Percentiles rank a stretch among this genome's conserved stretches.
phyloP scores from a whole-genome alignment of 2,113 vertebrate species.

The Coryphaenoides rupestris region DNA sequence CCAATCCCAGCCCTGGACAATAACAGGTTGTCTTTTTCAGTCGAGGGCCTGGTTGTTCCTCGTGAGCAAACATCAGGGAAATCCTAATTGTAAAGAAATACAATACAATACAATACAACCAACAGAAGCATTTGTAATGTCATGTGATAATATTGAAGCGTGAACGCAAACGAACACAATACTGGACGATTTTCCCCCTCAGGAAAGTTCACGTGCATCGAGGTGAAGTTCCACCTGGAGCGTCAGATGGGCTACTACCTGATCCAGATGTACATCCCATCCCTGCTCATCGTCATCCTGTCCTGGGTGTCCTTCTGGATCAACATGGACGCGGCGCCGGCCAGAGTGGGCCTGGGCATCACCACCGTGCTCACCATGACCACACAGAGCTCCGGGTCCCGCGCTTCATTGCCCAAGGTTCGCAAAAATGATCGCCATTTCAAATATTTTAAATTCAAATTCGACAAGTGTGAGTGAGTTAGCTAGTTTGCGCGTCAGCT shows the following conservation, averaged over 20 bases:
- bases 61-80: no score
- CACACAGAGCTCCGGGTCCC: conserved; percentile 88
- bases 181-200: not conserved
- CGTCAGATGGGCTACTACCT: conserved; percentile 94
- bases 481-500: no score
- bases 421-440: no score
- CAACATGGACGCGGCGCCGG: conserved; percentile 90
- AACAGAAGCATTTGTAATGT: not conserved
- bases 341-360: conserved; percentile 88
- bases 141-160: not conserved
- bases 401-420: conserved; percentile 90
- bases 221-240: conserved; percentile 92
- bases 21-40: no score
- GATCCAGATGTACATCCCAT: conserved; percentile 96
- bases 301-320: conserved; percentile 96
- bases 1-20: no score
- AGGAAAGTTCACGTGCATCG: conserved; percentile 94
- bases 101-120: no score
- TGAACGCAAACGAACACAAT: no score
- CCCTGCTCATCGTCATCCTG: conserved; percentile 90
- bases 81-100: no score
- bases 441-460: no score
- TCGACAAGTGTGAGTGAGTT: no score
- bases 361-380: conserved; percentile 94
- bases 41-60: no score